These are phyloP conservation scores for Rhineura floridana DNA, from an alignment of 2,113 vertebrate genomes.

Conservation along the genomic window DNA sequence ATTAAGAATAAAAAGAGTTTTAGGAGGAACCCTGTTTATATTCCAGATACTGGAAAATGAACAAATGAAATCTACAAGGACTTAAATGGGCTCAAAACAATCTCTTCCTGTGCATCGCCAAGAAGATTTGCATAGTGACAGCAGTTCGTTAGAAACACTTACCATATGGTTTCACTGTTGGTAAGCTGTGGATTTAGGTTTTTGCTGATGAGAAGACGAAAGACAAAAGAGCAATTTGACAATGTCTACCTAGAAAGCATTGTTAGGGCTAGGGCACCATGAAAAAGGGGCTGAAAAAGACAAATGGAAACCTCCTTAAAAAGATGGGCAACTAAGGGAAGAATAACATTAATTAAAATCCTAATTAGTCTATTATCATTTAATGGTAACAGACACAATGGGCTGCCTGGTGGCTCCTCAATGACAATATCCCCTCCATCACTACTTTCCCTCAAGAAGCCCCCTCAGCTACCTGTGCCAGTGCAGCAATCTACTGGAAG, in stretches of 20 bases:
- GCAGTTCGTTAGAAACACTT: not conserved
- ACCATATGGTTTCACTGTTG: not conserved
- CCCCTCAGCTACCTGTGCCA: too few relatives aligned
- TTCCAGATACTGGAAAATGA: not conserved
- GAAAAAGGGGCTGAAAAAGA: too few relatives aligned
- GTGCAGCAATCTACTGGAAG: too few relatives aligned
- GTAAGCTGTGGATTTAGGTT: not conserved
- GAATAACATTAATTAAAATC: too few relatives aligned
- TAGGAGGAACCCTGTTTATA: not conserved
- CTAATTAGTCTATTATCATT: too few relatives aligned
- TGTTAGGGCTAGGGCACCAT: too few relatives aligned
- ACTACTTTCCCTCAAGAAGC: too few relatives aligned
- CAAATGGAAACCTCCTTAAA: too few relatives aligned
- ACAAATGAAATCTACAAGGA: not conserved
- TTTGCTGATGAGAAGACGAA: not conserved
- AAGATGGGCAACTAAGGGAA: too few relatives aligned
- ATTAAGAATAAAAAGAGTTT: not conserved
- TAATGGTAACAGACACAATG: too few relatives aligned
- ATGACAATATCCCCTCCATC: too few relatives aligned
- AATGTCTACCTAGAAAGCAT: not conserved
- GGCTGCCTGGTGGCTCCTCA: too few relatives aligned
- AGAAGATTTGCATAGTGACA: not conserved
- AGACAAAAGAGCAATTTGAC: not conserved
- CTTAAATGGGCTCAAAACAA: not conserved
- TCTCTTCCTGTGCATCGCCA: not conserved